Base-by-base conservation (phyloP, 2,888 invertebrate species). In the Tortricodes alternella region DNA sequence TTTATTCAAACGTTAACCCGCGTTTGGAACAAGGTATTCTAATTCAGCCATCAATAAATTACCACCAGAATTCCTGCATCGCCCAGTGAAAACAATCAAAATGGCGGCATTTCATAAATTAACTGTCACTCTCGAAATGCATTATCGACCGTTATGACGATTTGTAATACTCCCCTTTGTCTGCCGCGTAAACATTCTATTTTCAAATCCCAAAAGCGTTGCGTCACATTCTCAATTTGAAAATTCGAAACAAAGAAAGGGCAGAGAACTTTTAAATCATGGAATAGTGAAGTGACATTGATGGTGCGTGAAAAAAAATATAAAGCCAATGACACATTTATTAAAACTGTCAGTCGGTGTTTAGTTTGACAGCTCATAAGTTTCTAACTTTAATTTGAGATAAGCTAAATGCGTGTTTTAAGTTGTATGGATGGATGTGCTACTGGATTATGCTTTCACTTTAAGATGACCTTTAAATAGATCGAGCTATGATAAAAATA, bases 191-290 rank as follows among this genome's bases (percentile, higher is more conserved):
- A 57, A 60, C 58, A 59, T 68, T 67, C 68, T 68, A 69, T 67
- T 66, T 65, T 65, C 63, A 62, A 68, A 60, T 55, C 53, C 49
- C 56, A 58, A 62, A 62, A 62, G 59, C 62, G 60, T 71, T 71
- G 65, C 72, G 64, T 72, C 72, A 71, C 62, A 65, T 65, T 67
- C 68, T 64, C 62, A 68, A 70, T 67, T 65, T 72, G 68, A 73
- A 82, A 80, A 71, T 73, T 70, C 63, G 71, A 81, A 85, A 90
- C 89, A 90, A 90, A 90, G 89, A 88, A 88, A 89, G 89, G 85
- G 85, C 88, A 87, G 67, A 68, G 89, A 88, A 89, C 89, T 83
- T 79, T 79, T 82, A 86, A 87, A 87, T 88, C 84, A 83, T 79
- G 78, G 68, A 79, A 80, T 79, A 82, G 84, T 78, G 79, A 80